Conservation (phyloP, 2,888 invertebrate species). For the Andrena flavipes region DNA sequence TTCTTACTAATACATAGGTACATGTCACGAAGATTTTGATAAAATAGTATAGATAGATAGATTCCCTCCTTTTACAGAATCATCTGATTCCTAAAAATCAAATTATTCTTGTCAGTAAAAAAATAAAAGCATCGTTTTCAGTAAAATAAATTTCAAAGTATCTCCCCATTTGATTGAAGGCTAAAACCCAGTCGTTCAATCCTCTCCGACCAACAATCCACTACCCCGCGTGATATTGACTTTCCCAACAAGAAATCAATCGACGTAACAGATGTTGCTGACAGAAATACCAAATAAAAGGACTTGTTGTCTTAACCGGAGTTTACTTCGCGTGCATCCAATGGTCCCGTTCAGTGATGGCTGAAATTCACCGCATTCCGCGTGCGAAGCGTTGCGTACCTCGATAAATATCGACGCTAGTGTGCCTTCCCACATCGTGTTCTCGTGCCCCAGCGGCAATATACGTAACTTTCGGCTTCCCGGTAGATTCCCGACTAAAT, state of each 20-base stretch:
- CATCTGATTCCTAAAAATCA: no score
- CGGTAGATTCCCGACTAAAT: slow-evolving; percentile 53
- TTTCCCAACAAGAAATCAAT: neutral
- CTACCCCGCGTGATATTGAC: neutral
- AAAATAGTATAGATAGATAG: no score
- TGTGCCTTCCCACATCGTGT: slow-evolving; percentile 13
- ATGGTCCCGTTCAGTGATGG: neutral
- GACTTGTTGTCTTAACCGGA: neutral
- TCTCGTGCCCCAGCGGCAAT: slow-evolving; percentile 11
- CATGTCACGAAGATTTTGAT: no score
- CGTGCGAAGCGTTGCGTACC: slow-evolving; percentile 21
- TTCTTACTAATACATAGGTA: no score
- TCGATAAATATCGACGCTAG: slow-evolving; percentile 43
- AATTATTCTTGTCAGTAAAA: no score
- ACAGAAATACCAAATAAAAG: neutral
- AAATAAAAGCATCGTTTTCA: no score
- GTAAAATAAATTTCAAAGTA: no score
- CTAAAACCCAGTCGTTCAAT: neutral
- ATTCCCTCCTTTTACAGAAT: no score
- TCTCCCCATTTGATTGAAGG: no score
- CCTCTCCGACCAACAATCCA: neutral
- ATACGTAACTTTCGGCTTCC: slow-evolving; percentile 40
- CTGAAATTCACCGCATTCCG: slow-evolving; percentile 17
- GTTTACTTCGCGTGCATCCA: neutral
- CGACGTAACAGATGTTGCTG: neutral